Base-by-base conservation (phyloP, 2,888 invertebrate genomes). In the Dioctria linearis region DNA sequence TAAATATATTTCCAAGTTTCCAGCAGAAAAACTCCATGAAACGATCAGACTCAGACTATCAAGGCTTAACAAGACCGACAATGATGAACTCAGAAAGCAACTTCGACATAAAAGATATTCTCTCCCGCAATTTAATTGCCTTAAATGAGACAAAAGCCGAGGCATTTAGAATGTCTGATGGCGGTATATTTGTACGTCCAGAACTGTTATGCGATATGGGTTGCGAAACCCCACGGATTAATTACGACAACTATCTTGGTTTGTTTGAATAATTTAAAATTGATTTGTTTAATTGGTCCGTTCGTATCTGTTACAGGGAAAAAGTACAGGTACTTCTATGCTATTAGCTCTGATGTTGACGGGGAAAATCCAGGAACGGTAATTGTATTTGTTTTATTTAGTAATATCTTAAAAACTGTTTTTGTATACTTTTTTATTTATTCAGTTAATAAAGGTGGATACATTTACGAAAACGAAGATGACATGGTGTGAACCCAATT, bases 211-310 rank as follows among this genome's bases (percentile, higher is more conserved):
- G 93, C 49, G 91, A 94, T 83, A 86, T 95, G 80, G 95, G 96
- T 54, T 96, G 96, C 86, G 97, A 98, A 88, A 96, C 97, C 0
- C 98, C 98, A 0, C 91, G 95, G 83, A 94, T 97, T 84, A 93
- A 96, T 88, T 95, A 95, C 84, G 93, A 94, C 42, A 83, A 87
- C 0, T 84, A 88, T 83, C 90, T 91, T 83, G 92, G 91, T 90
- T 42, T 59, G 43, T 11, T 6, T 63, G 61, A 69, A 39, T 37
- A 39, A 39, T 71, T 51, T 78, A 63, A 49, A 2, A 42, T 46
- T 79, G 9, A 39, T 11, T 25, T 25, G 25, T 25, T 25, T 1
- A 25, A 25, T 25, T 25, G 0, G 25, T 25, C 25, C 25, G 25
- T 25, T 25, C 25, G 25, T 25, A 25, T 25, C 25, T 25, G 2